Percentiles rank a stretch among this genome's conserved stretches.
These are phyloP conservation scores for Peribatodes rhomboidaria DNA, from an alignment of 2,888 invertebrate species.

Conservation along the genomic window DNA sequence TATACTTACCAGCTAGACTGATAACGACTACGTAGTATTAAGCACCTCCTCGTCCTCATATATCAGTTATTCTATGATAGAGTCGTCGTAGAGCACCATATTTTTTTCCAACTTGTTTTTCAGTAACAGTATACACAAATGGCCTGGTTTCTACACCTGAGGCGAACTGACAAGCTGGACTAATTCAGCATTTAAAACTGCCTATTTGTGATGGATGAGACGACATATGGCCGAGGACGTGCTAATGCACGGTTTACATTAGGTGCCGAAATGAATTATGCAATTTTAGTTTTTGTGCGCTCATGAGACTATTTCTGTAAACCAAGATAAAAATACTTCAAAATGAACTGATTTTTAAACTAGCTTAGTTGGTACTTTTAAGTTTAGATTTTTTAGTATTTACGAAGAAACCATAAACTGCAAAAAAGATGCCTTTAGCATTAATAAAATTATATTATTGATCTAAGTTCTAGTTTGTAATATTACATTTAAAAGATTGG, in stretches of 20 bases:
- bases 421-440: no score
- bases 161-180: slow-evolving; percentile 7
- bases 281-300: slow-evolving; percentile 17
- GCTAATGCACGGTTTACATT: slow-evolving; percentile 25
- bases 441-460: no score
- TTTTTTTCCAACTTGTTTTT: slow-evolving; percentile 15
- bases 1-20: no score
- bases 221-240: slow-evolving; percentile 23
- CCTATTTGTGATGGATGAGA: slow-evolving; percentile 30
- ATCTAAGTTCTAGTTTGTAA: neutral
- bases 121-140: slow-evolving; percentile 5
- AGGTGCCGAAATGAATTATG: slow-evolving; percentile 27
- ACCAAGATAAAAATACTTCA: neutral
- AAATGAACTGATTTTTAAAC: no score
- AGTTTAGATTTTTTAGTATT: no score
- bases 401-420: no score
- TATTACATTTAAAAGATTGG: neutral
- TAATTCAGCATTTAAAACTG: slow-evolving; percentile 27
- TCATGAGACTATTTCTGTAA: neutral
- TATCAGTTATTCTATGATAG: neutral
- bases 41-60: no score
- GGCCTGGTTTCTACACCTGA: slow-evolving; percentile 14
- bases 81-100: neutral
- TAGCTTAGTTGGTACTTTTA: no score
- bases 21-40: no score